Base-by-base conservation (phyloP, 1,140 invertebrate genomes). In the Drosophila asahinai region DNA sequence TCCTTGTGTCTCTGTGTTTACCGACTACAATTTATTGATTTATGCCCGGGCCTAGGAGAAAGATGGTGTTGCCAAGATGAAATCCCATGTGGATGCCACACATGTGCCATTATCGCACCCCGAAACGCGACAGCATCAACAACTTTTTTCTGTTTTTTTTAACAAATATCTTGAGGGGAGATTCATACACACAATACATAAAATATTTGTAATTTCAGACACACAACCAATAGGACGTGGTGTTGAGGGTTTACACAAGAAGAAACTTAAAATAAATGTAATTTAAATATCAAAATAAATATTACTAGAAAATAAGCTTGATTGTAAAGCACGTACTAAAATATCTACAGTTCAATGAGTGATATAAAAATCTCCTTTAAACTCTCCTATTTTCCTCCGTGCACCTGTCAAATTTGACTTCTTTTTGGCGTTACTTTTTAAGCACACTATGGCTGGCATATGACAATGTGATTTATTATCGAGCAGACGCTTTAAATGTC, bases 391-490 rank as follows among this genome's bases (percentile, higher is more conserved):
- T 38, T 57, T 5, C 8, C 52, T 3, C 36, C 19, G 19, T 57
- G 51, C 40, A 51, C 36, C 60, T 65, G 45, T 77, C 72, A 72
- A 49, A 77, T 70, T 55, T 64, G 54, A 55, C 36, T 40, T 40
- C 54, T 48, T 61, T 49, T 71, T 43, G 48, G 22, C 42, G 43
- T 49, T 70, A 80, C 80, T 87, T 89, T 77, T 87, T 27, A 63
- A 77, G 77, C 65, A 74, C 64, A 77, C 54, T 81, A 61, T 52
- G 45, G 45, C 38, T 67, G 63, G 60, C 70, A 79, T 80, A 80
- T 87, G 83, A 89, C 77, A 84, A 74, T 89, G 81, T 87, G 84
- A 87, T 87, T 87, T 87, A 87, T 87, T 89, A 84, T 87, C 73
- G 77, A 84, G 63, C 77, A 78, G 84, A 75, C 62, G 81, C 83